These are phyloP conservation scores for Solenopsis fugax DNA, from an alignment of 1,140 invertebrate genomes.

Conservation along the genomic window DNA sequence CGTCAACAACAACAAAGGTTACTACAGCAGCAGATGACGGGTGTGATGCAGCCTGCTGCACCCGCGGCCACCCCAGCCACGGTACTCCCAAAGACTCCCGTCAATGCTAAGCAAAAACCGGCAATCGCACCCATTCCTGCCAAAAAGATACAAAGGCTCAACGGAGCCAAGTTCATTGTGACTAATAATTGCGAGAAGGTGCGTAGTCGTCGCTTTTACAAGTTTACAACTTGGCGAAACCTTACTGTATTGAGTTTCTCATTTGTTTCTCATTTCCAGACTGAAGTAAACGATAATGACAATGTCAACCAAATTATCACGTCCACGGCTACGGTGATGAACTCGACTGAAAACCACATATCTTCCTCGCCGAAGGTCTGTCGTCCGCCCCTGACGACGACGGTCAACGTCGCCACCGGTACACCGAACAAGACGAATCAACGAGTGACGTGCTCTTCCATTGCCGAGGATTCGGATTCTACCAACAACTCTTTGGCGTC, in stretches of 20 bases:
- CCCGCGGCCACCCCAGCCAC: slow-evolving; percentile 80
- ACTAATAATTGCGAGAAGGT: slow-evolving; percentile 86
- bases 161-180: slow-evolving; percentile 85
- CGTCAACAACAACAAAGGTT: slow-evolving; percentile 88
- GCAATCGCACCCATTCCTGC: slow-evolving; percentile 82
- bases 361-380: slow-evolving; percentile 79
- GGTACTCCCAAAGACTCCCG: slow-evolving; percentile 81
- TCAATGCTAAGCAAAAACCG: slow-evolving; percentile 86
- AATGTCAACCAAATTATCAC: slow-evolving; percentile 76
- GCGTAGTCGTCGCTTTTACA: not conserved
- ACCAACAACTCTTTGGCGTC: slow-evolving; percentile 88
- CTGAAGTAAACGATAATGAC: slow-evolving; percentile 83
- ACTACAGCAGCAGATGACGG: slow-evolving; percentile 86
- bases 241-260: not conserved
- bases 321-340: slow-evolving; percentile 74
- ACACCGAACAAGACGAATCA: slow-evolving; percentile 77
- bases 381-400: slow-evolving; percentile 86
- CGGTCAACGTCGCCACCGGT: slow-evolving; percentile 79
- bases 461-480: slow-evolving; percentile 88
- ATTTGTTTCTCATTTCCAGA: slow-evolving; percentile 80
- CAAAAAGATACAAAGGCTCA: slow-evolving; percentile 85
- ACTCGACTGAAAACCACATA: slow-evolving; percentile 82
- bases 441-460: slow-evolving; percentile 81
- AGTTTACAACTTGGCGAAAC: not conserved
- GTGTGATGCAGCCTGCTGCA: slow-evolving; percentile 83